A percentile compares a stretch with the other conserved stretches of the same genome.
These are phyloP conservation scores for Characodon lateralis DNA, from an alignment of 2,797 vertebrate genomes.

Conservation along the genomic window DNA sequence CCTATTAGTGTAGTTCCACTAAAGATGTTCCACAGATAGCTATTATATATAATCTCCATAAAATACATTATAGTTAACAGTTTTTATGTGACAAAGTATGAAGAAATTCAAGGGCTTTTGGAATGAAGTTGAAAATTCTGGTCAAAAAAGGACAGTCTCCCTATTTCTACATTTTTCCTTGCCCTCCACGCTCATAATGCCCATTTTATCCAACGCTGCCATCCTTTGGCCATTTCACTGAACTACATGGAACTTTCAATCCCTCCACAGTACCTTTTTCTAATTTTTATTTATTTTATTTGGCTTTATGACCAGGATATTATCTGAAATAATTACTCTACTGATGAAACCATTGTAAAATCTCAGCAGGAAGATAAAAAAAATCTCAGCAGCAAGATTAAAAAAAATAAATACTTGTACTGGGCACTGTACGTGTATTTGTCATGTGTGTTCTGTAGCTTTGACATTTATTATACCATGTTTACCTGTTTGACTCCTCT, in stretches of 20 bases:
- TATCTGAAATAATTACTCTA: background rate
- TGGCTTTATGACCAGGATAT: too few relatives aligned
- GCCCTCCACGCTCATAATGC: background rate
- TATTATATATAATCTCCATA: too few relatives aligned
- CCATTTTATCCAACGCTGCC: background rate
- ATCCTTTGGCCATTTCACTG: background rate
- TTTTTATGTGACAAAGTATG: too few relatives aligned
- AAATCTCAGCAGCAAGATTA: background rate
- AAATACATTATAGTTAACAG: too few relatives aligned
- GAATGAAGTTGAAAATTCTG: too few relatives aligned
- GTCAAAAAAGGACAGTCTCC: background rate
- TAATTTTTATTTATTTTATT: too few relatives aligned
- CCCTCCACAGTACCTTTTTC: too few relatives aligned
- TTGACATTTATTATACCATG: background rate
- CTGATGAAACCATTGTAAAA: background rate
- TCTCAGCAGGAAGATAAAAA: background rate
- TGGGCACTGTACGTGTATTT: background rate
- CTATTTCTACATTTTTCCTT: background rate
- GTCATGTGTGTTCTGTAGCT: background rate
- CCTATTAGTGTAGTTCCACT: too few relatives aligned
- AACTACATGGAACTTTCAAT: background rate
- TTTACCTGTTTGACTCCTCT: constrained; percentile 77
- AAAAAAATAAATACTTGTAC: background rate
- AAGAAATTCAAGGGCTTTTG: too few relatives aligned
- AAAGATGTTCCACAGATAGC: too few relatives aligned